Evolutionary conservation across 2,113 vertebrate species (phyloP).

Genomic region (Falco punctatus): DNA sequence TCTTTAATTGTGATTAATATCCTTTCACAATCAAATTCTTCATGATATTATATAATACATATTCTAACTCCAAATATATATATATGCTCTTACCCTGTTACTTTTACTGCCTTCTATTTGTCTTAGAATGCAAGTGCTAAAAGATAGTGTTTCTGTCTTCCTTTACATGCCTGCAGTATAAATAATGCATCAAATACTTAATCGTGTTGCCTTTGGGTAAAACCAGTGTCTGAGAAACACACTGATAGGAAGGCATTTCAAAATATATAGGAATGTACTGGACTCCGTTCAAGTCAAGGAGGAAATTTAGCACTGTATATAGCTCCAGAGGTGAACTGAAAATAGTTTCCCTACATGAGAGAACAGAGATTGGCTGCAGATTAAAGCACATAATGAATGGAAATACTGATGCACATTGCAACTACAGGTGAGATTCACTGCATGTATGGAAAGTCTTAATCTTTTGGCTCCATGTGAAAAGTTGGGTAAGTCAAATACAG

Average conservation of each 20-base stretch:
- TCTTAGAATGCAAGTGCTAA: background rate
- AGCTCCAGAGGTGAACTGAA: background rate
- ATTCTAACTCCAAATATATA: background rate
- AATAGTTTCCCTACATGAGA: background rate
- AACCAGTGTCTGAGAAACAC: background rate
- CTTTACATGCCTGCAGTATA: background rate
- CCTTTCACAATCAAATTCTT: background rate
- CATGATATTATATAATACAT: background rate
- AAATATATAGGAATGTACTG: background rate
- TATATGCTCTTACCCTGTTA: background rate
- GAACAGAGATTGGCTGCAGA: background rate
- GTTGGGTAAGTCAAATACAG: background rate
- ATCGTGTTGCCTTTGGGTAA: background rate
- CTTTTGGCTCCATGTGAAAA: background rate
- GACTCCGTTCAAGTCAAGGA: background rate
- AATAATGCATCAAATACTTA: background rate
- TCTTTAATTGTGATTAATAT: background rate
- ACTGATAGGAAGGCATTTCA: background rate
- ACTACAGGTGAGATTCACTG: background rate
- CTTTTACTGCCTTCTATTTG: background rate
- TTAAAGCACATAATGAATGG: background rate
- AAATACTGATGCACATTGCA: background rate
- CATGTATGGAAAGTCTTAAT: background rate
- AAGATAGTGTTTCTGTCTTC: background rate
- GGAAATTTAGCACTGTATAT: background rate